Conservation (phyloP, 64 coral and sea anemone genomes). For the Montipora efflorescens region DNA sequence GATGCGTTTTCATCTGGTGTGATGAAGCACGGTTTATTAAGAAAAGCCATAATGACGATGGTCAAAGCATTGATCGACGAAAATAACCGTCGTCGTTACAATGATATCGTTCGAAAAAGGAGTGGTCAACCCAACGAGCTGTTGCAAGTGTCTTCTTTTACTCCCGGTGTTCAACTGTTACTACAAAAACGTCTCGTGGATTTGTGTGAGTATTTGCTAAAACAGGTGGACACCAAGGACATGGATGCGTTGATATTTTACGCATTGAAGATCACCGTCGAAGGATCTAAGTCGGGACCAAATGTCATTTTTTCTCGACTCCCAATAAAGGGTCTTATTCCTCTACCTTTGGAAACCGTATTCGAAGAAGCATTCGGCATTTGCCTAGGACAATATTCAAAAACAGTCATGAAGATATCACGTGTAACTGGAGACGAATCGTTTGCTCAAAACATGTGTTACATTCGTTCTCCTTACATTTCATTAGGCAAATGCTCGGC, state of each 20-base stretch:
- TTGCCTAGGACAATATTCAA: not conserved
- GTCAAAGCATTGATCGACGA: not conserved
- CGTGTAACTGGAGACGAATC: not conserved
- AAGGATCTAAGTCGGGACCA: not conserved
- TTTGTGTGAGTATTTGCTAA: not conserved
- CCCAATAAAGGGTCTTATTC: not conserved
- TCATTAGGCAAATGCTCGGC: too few species aligned
- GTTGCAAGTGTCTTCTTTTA: not conserved
- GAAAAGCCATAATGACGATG: not conserved
- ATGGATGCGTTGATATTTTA: not conserved
- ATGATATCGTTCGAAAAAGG: not conserved
- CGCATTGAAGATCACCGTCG: not conserved
- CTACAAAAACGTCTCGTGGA: not conserved
- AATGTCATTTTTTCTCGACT: not conserved
- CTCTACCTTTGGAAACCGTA: not conserved
- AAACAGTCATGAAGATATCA: not conserved
- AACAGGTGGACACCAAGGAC: not conserved
- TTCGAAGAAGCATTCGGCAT: not conserved
- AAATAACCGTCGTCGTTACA: not conserved
- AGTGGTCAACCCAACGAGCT: not conserved
- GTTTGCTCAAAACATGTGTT: not conserved
- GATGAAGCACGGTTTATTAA: not conserved
- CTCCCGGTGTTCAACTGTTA: not conserved
- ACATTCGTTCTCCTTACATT: rapidly evolving
- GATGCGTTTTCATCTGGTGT: not conserved